Evolutionary conservation across 2,888 invertebrate species (phyloP), one percentile per base, ranked within the genome.

Genomic region (Pachymerium ferrugineum): DNA sequence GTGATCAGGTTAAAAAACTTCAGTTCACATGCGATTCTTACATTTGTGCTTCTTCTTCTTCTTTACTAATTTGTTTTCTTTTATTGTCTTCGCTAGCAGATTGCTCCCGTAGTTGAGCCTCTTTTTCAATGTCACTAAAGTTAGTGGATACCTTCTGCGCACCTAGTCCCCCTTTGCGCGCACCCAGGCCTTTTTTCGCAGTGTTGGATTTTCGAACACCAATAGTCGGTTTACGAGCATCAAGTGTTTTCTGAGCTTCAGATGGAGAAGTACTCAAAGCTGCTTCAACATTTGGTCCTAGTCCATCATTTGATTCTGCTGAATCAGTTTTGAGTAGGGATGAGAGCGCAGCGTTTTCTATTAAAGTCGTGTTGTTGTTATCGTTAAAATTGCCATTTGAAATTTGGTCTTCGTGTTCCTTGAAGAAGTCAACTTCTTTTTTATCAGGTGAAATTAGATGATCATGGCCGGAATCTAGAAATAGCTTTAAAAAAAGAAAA

Each of bases 91-190:
- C 84, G 30, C 82, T 81, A 84, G 82, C 81, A 38, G 82, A 81
- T 78, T 82, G 79, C 75, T 82, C 83, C 81, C 88, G 87, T 70
- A 89, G 86, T 79, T 90, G 90, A 5, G 96, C 97, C 80, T 93
- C 91, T 77, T 90, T 89, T 84, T 98, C 97, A 76, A 98, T 89
- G 80, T 96, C 97, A 19, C 92, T 93, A 83, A 99, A 99, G 84
- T 97, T 94, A 3, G 94, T 89, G 79, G 91, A 91, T 29, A 98
- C 94, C 82, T 93, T 93, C 72, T 94, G 96, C 16, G 98, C 99
- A 71, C 98, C 98, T 73, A 98, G 85, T 0, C 93, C 92, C 47
- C 91, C 89, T 77, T 94, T 96, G 77, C 93, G 94, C 0, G 88
- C 89, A 14, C 94, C 95, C 84, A 90, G 91, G 77, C 89, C 89